These are phyloP conservation scores for Silvanus unidentatus DNA, from an alignment of 2,888 invertebrate genomes.

Conservation along the genomic window DNA sequence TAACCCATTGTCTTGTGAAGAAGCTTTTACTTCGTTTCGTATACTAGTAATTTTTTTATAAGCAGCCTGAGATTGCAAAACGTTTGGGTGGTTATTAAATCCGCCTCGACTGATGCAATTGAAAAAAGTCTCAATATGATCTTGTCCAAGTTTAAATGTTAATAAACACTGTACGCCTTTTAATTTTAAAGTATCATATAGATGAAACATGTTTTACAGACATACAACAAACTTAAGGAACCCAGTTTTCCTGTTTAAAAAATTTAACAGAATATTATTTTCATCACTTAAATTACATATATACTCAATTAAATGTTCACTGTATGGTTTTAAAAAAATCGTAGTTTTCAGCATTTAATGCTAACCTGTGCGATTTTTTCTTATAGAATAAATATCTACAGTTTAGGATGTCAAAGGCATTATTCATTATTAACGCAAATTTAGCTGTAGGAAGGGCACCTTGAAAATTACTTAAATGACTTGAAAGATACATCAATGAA, in stretches of 20 bases:
- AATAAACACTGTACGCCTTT: constrained; percentile 6
- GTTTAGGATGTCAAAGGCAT: constrained; percentile 29
- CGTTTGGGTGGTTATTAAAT: constrained; percentile 18
- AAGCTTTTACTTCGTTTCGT: neutral
- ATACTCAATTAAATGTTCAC: neutral
- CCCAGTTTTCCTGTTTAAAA: constrained; percentile 17
- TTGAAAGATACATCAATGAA: constrained; percentile 11
- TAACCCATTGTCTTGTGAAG: neutral
- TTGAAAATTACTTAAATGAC: constrained; percentile 7
- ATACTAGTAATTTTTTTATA: constrained; percentile 17
- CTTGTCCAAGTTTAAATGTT: constrained; percentile 9
- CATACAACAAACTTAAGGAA: constrained; percentile 19
- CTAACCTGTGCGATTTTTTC: neutral
- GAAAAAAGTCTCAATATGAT: constrained; percentile 18
- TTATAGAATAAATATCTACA: constrained; percentile 6
- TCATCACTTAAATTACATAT: neutral
- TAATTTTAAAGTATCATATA: constrained; percentile 2
- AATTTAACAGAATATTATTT: constrained; percentile 4
- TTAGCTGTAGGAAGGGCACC: constrained; percentile 10
- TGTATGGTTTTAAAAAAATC: neutral
- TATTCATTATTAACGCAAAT: constrained; percentile 20
- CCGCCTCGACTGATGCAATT: constrained; percentile 16
- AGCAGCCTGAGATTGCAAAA: constrained; percentile 17
- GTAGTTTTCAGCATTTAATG: neutral
- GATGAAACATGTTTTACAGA: constrained; percentile 8